phyloP scores from a whole-genome alignment of 1,140 invertebrate genomes.

The Bradynema listronoti region DNA sequence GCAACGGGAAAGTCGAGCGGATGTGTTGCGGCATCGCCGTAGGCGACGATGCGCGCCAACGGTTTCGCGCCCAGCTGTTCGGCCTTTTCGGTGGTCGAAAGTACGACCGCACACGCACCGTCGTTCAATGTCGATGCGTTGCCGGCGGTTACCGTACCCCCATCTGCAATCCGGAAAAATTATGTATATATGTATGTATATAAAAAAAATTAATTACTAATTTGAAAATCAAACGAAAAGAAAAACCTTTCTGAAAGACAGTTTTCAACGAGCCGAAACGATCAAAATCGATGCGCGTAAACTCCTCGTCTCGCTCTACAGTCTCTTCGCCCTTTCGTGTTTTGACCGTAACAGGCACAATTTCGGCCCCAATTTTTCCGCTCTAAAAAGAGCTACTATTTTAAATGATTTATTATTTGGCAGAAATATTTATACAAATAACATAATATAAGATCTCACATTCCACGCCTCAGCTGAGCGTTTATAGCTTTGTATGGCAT shows the following conservation, averaged over 20 bases:
- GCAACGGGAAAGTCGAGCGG: slow-evolving; percentile 96
- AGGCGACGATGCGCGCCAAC: slow-evolving; percentile 67
- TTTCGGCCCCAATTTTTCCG: slow-evolving; percentile 76
- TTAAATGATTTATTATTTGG: no score
- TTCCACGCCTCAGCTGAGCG: slow-evolving; percentile 79
- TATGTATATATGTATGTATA: slow-evolving; percentile 8
- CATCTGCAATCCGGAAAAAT: slow-evolving; percentile 41
- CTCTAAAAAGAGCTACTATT: slow-evolving; percentile 51
- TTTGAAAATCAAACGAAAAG: slow-evolving; percentile 12
- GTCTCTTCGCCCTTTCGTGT: slow-evolving; percentile 67
- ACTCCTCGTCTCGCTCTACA: slow-evolving; percentile 83
- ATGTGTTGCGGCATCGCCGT: slow-evolving; percentile 86
- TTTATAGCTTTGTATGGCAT: slow-evolving; percentile 84
- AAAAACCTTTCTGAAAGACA: slow-evolving; percentile 70
- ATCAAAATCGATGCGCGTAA: slow-evolving; percentile 89
- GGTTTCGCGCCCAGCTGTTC: slow-evolving; percentile 73
- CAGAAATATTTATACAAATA: neutral
- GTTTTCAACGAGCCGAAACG: slow-evolving; percentile 76
- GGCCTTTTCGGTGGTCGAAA: slow-evolving; percentile 73
- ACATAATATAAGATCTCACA: slow-evolving; percentile 40
- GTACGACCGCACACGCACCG: slow-evolving; percentile 81
- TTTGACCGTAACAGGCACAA: slow-evolving; percentile 73
- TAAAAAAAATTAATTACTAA: slow-evolving; percentile 23
- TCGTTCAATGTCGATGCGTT: slow-evolving; percentile 97
- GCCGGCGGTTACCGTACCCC: slow-evolving; percentile 89